Evolutionary conservation across 2,888 invertebrate genomes (phyloP), one percentile per base, ranked within the genome.

Genomic region (Hyalella azteca): DNA sequence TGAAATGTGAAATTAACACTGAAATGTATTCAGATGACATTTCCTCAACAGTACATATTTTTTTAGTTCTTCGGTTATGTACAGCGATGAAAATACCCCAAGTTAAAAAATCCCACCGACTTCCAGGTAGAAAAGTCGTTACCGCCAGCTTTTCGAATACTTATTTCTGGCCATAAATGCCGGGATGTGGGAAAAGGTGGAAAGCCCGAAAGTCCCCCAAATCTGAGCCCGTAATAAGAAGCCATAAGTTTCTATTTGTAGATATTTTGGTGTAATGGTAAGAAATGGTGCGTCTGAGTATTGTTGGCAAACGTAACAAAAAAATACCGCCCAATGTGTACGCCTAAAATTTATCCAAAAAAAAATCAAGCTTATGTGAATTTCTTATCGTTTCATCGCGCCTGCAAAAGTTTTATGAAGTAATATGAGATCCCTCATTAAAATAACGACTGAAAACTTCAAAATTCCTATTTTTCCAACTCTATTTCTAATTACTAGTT

Each of bases 201-300:
- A 36, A 22, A 15, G 36, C 66, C 19, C n/a, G 66, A 66, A 66
- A 66, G 36, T 9, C 66, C 36, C 39, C 66, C 66, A 66, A 66
- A 66, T 66, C 66, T 66, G 66, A 36, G 36, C 32, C 29, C 36
- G 29, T 66, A 66, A 66, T 66, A 66, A 66, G 66, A 66, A 36
- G 19, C 66, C 66, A 66, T 36, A 66, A 32, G 66, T 66, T 66
- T 66, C 66, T 66, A 66, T 66, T 66, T 66, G 66, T 66, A 66
- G 66, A 66, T 66, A 66, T 66, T 66, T 66, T 66, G 36, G 36
- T 66, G 66, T 66, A 66, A 66, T 66, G 66, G 66, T 66, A 66
- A 66, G 29, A 36, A 66, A 66, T 66, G 66, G 66, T 19, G n/a
- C 66, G 36, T 32, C 66, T 66, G 66, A 66, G 66, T 66, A 66